A percentile compares a stretch with the other conserved stretches of the same genome.
phyloP scores from a whole-genome alignment of 2,888 invertebrate species.

The Atethmia centrago region DNA sequence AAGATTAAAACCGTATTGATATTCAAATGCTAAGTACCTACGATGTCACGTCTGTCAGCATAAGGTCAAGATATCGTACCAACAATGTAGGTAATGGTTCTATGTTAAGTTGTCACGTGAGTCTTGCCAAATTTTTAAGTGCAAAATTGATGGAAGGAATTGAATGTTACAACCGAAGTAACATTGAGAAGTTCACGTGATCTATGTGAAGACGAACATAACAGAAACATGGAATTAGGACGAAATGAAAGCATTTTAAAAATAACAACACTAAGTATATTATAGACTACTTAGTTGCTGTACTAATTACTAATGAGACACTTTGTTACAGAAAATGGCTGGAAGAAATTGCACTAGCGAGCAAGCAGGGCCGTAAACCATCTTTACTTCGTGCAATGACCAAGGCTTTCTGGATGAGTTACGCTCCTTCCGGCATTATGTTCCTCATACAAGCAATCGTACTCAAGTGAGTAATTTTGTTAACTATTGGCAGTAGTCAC shows the following conservation, averaged over 20 bases:
- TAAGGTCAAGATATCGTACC: slow-evolving; percentile 55
- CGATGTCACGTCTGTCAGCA: slow-evolving; percentile 14
- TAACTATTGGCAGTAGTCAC: slow-evolving; percentile 62
- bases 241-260: slow-evolving; percentile 22
- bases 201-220: neutral
- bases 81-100: slow-evolving; percentile 33
- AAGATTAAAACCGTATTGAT: slow-evolving; percentile 51
- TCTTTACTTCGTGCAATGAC: slow-evolving; percentile 92
- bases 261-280: slow-evolving; percentile 41
- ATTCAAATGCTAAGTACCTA: slow-evolving; percentile 35
- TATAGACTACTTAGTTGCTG: slow-evolving; percentile 40
- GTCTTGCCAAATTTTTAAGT: slow-evolving; percentile 41
- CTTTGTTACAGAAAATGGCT: slow-evolving; percentile 92
- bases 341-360: slow-evolving; percentile 91
- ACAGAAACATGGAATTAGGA: neutral
- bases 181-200: slow-evolving; percentile 38
- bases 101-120: slow-evolving; percentile 26
- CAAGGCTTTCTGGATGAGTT: slow-evolving; percentile 93
- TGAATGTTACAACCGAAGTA: slow-evolving; percentile 30
- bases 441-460: slow-evolving; percentile 90
- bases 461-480: slow-evolving; percentile 83
- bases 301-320: slow-evolving; percentile 61
- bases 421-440: slow-evolving; percentile 92
- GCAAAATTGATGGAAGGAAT: slow-evolving; percentile 53
- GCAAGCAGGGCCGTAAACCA: slow-evolving; percentile 90